These are phyloP conservation scores for Gambusia yucatana DNA, from an alignment of 2,797 vertebrate species.

Conservation along the genomic window DNA sequence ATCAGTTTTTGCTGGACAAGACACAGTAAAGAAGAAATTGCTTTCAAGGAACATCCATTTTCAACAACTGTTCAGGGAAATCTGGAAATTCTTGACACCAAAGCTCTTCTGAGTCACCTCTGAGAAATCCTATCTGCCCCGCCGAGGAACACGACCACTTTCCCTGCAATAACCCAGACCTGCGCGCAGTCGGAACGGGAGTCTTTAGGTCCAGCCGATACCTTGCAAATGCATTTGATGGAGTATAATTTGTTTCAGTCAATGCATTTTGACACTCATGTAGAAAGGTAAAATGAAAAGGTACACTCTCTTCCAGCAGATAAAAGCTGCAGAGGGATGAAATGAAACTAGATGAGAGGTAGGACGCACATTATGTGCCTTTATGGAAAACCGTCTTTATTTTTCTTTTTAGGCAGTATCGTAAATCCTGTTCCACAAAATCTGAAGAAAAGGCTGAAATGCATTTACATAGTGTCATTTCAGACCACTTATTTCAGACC, in stretches of 20 bases:
- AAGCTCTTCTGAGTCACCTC: slow-evolving; percentile 25
- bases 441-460: background rate
- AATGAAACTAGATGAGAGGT: slow-evolving; percentile 1
- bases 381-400: background rate
- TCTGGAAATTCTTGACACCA: slow-evolving; percentile 21
- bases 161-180: slow-evolving; percentile 13
- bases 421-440: background rate
- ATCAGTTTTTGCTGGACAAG: background rate
- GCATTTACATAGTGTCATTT: background rate
- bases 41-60: slow-evolving; percentile 7
- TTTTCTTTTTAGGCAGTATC: background rate
- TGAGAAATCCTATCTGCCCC: slow-evolving; percentile 19
- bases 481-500: background rate
- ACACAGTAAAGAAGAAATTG: slow-evolving; percentile 5
- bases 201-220: slow-evolving; percentile 19
- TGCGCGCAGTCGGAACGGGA: slow-evolving; percentile 12
- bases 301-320: slow-evolving; percentile 25
- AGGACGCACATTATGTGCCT: background rate
- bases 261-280: slow-evolving; percentile 37
- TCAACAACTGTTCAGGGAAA: slow-evolving; percentile 15
- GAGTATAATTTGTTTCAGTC: slow-evolving; percentile 49
- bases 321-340: background rate
- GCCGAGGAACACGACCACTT: slow-evolving; percentile 11
- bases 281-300: slow-evolving; percentile 51
- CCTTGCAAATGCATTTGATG: slow-evolving; percentile 39